Conservation (phyloP, 1,140 invertebrate species). For the Tetranychus cinnabarinus region DNA sequence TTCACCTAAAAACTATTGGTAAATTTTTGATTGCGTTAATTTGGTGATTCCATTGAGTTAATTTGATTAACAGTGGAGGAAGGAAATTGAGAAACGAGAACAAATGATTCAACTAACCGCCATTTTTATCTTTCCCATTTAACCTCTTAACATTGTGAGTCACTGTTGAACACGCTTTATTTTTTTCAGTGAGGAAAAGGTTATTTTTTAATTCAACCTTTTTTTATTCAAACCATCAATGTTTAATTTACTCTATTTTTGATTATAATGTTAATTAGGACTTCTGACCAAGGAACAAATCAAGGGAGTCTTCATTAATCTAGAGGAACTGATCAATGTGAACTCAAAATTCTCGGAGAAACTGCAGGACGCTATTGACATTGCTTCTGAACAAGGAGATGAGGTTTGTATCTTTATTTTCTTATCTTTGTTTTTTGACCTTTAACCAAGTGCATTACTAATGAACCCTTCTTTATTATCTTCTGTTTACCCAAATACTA, state of each 20-base stretch:
- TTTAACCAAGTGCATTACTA: too few relatives aligned
- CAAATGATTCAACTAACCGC: too few relatives aligned
- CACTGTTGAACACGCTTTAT: background rate
- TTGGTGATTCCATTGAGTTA: too few relatives aligned
- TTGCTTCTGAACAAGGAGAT: slow-evolving; percentile 45
- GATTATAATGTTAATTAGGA: slow-evolving; percentile 16
- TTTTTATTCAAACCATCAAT: too few relatives aligned
- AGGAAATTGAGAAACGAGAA: too few relatives aligned
- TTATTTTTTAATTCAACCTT: background rate
- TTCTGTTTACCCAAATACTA: background rate
- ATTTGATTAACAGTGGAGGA: too few relatives aligned
- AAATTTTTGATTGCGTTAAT: too few relatives aligned
- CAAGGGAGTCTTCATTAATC: slow-evolving; percentile 72
- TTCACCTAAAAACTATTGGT: too few relatives aligned
- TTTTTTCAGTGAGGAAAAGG: background rate
- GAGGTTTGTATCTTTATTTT: slow-evolving; percentile 21
- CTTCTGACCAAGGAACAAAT: slow-evolving; percentile 32
- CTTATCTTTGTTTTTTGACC: background rate
- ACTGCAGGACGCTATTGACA: slow-evolving; percentile 61
- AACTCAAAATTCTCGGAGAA: slow-evolving; percentile 61
- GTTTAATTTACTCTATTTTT: too few relatives aligned
- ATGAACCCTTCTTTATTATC: background rate
- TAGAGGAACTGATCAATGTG: slow-evolving; percentile 60
- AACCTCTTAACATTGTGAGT: too few relatives aligned
- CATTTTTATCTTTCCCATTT: too few relatives aligned